Evolutionary conservation across 2,888 invertebrate species (phyloP), one percentile per base, ranked within the genome.

Genomic region (Tetheella fluctuosa): DNA sequence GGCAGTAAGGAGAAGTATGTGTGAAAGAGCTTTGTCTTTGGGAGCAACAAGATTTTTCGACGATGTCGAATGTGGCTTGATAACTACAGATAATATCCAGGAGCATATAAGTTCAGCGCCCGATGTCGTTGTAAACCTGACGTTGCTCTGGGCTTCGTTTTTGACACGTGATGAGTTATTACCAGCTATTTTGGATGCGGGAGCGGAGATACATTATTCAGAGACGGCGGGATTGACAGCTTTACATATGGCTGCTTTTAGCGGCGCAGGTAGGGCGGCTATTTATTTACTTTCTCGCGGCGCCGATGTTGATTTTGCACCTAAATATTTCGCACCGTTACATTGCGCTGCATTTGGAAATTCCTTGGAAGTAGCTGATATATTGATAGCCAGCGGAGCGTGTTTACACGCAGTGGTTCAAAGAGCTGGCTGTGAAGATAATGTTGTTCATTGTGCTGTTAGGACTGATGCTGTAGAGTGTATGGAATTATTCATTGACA

Each of bases 301-400:
- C 0, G 94, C 95, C 61, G 96, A 96, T 74, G 94, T 96, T 0
- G 96, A 96, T 83, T 94, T 94, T 52, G 94, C 95, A 25, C 94
- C 95, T 42, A 96, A 96, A 84, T 95, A 95, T 68, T 96, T 96
- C 76, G 96, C 96, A 30, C 97, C 98, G 0, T 92, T 98, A 58
- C 98, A 98, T 81, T 97, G 97, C 80, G 97, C 98, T 1, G 97
- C 98, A 0, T 97, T 98, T 86, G 97, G 98, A 4, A 97, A 98
- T 76, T 96, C 97, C 30, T 94, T 96, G 7, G 96, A 97, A 77
- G 96, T 97, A 0, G 96, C 96, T 13, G 95, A 95, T 82, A 92
- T 97, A 68, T 94, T 98, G 28, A 94, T 98, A 53, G 95, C 95
- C 52, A 94, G 94, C 68, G 96, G 96, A 0, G 95, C 97, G 6